Evolutionary conservation across 2,113 vertebrate genomes (phyloP).

Genomic region (Dasyornis broadbenti): DNA sequence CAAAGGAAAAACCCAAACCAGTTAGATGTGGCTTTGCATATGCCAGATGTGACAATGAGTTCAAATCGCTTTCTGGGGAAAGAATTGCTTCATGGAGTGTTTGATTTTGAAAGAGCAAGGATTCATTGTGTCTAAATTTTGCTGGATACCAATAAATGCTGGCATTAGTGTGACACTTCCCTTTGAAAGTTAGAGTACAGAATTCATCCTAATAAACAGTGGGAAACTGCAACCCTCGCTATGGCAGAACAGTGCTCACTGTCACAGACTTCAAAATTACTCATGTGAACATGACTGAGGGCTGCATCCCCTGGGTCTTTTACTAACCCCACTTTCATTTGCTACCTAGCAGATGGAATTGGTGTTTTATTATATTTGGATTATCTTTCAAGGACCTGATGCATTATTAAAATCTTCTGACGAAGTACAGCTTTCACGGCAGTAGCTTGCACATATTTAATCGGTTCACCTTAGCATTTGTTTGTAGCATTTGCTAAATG

Average conservation of each 20-base stretch:
- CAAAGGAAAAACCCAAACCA: not conserved
- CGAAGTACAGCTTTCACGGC: not conserved
- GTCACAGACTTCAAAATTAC: not conserved
- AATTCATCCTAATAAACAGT: slow-evolving; percentile 5
- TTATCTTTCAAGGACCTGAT: not conserved
- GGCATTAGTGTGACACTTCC: slow-evolving; percentile 42
- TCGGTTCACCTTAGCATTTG: not conserved
- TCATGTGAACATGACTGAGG: not conserved
- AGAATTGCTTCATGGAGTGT: slow-evolving; percentile 22
- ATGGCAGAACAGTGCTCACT: not conserved
- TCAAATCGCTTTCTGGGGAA: slow-evolving; percentile 24
- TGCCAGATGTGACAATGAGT: slow-evolving; percentile 42
- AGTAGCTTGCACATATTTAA: not conserved
- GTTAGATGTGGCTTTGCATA: slow-evolving; percentile 42
- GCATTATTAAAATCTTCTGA: not conserved
- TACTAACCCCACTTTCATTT: not conserved
- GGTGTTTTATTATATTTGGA: not conserved
- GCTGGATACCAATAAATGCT: slow-evolving; percentile 28
- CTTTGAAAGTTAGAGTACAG: slow-evolving; percentile 1
- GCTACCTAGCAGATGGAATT: not conserved
- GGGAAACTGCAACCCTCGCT: not conserved
- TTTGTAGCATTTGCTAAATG: not conserved
- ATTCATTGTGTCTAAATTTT: slow-evolving; percentile 23
- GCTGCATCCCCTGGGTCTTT: not conserved
- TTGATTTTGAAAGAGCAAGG: slow-evolving; percentile 31